Evolutionary conservation across 1,140 invertebrate species (phyloP).

Genomic region (Gonatopus flavifemur): DNA sequence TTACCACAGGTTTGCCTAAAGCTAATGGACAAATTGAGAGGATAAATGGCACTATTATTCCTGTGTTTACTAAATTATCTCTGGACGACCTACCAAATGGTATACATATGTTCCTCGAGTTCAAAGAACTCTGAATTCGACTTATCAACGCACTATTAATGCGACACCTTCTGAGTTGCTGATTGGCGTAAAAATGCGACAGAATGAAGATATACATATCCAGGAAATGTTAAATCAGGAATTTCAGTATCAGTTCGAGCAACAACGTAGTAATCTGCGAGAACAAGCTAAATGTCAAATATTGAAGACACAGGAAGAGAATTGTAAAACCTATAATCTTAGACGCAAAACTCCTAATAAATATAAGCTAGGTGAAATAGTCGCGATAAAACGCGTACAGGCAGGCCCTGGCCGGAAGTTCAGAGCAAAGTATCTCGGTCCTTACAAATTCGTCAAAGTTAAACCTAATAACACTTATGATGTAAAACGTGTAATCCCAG

Average conservation of each 20-base stretch:
- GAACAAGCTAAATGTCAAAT: background rate
- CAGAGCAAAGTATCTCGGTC: too few species aligned
- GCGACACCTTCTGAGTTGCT: background rate
- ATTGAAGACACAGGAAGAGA: background rate
- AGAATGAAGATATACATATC: background rate
- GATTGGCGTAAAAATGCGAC: background rate
- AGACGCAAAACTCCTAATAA: too few species aligned
- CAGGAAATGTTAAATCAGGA: background rate
- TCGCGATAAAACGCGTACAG: too few species aligned
- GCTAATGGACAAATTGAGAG: conserved; percentile 1
- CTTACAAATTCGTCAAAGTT: too few species aligned
- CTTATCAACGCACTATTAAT: background rate
- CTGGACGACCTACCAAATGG: background rate
- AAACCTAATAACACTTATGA: too few species aligned
- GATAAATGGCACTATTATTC: background rate
- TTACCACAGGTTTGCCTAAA: background rate
- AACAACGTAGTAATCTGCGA: background rate
- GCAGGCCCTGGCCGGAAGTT: too few species aligned
- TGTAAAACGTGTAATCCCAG: too few species aligned
- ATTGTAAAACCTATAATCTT: too few species aligned
- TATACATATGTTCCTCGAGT: background rate
- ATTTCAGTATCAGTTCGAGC: background rate
- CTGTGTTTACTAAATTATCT: conserved; percentile 3
- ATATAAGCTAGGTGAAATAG: too few species aligned
- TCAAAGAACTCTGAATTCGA: background rate